Evolutionary conservation across 2,797 vertebrate genomes (phyloP).

Genomic region (Anniella stebbinsi): DNA sequence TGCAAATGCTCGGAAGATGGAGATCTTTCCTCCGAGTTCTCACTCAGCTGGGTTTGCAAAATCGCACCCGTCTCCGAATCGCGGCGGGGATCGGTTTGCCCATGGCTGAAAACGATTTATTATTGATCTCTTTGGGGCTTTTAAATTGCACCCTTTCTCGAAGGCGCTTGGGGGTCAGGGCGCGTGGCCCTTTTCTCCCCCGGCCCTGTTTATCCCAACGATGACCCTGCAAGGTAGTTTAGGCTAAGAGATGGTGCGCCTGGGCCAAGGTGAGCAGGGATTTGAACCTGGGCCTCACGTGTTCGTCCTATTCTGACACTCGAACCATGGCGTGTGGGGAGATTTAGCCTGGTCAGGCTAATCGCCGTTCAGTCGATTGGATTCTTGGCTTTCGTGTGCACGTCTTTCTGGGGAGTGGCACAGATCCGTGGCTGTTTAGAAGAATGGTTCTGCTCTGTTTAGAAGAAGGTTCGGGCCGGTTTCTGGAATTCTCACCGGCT

Average conservation of each 20-base stretch:
- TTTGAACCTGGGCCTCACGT: neutral
- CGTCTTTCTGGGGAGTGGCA: neutral
- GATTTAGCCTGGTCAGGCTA: neutral
- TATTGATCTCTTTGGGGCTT: too few relatives aligned
- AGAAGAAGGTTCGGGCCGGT: neutral
- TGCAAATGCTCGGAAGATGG: too few relatives aligned
- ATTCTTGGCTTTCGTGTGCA: neutral
- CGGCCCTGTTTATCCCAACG: too few relatives aligned
- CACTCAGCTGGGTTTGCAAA: too few relatives aligned
- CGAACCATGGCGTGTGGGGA: too few relatives aligned
- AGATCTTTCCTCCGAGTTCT: too few relatives aligned
- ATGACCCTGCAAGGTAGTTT: neutral
- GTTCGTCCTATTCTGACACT: neutral
- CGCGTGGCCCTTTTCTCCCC: neutral
- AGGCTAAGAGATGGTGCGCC: neutral
- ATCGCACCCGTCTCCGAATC: too few relatives aligned
- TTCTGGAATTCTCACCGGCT: neutral
- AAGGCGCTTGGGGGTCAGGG: too few relatives aligned
- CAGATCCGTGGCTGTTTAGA: neutral
- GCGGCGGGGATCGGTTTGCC: too few relatives aligned
- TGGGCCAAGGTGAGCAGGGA: neutral
- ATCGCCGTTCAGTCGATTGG: neutral
- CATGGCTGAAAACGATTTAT: too few relatives aligned
- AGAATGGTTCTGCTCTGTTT: too few relatives aligned
- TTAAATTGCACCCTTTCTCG: too few relatives aligned